Base-by-base conservation (phyloP, 2,888 invertebrate species). In the Melieria crassipennis region DNA sequence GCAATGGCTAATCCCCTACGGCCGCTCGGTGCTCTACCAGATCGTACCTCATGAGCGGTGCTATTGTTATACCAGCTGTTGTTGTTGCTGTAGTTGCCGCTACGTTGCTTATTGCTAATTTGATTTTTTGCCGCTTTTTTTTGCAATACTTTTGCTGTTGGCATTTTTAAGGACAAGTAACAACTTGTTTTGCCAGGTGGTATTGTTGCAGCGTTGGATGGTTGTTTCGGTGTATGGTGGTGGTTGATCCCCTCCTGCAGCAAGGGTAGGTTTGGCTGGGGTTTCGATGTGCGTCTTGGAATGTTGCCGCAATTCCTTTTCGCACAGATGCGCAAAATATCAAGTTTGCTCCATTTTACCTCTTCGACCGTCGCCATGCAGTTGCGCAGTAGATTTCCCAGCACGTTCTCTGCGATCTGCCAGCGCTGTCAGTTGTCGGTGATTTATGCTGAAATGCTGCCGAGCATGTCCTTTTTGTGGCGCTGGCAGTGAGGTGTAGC, bases 151-250 rank as follows among this genome's bases (percentile, higher is more conserved):
- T 30, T 30, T 30, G 30, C 2, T 30, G 30, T 30, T 30, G 30
- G 60, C 45, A 52, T 60, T 55, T 52, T 46, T 46, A 55, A n/a
- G 47, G 48, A 70, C 70, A 65, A 70, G 70, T 70, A 60, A 30
- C 70, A 70, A 70, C 65, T 46, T 61, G 65, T 48, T 65, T 55
- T 13, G 65, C 70, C 70, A 70, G 70, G 65, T 70, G 70, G 45
- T 48, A 48, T 6, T 7, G 46, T 16, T 11, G 13, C 9, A 52
- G 52, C 52, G 11, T 5, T 52, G 6, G 11, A 4, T 52, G 52
- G n/a, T 52, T 52, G 11, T 11, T 7, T 13, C 6, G 52, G 52
- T 4, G 11, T 7, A 52, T 11, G 52, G 13, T 11, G 52, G 52
- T 52, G 13, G 52, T 52, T 52, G 30, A 30, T 30, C 30, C 30